These are phyloP conservation scores for Xyrichtys novacula DNA, from an alignment of 2,797 vertebrate genomes.

Conservation along the genomic window DNA sequence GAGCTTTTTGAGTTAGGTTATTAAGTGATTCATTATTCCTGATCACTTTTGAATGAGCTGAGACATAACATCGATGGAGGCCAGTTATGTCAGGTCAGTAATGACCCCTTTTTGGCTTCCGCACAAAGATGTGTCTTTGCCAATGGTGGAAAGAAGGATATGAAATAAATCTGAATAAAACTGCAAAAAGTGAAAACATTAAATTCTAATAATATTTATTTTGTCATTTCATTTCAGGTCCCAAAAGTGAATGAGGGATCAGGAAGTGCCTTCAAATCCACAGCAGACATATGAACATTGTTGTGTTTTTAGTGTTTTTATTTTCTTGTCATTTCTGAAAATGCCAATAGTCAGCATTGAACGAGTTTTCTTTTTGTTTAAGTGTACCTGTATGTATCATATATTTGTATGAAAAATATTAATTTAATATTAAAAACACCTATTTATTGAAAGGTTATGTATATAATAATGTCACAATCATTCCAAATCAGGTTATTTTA, in stretches of 20 bases:
- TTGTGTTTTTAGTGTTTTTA: conserved; percentile 68
- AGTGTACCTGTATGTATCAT: conserved; percentile 55
- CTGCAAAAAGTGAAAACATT: conserved; percentile 5
- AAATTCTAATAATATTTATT: conserved; percentile 3
- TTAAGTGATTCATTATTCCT: conserved; percentile 65
- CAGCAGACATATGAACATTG: conserved; percentile 72
- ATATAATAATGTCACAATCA: conserved; percentile 75
- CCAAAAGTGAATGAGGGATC: conserved; percentile 73
- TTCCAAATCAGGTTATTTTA: conserved; percentile 64
- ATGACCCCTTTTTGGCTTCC: conserved; percentile 48
- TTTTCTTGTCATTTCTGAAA: conserved; percentile 65
- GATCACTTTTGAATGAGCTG: conserved; percentile 43
- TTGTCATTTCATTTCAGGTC: conserved; percentile 67
- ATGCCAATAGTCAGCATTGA: conserved; percentile 60
- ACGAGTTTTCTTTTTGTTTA: conserved; percentile 65
- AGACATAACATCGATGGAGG: conserved; percentile 28
- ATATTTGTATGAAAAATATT: conserved; percentile 72
- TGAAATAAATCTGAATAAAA: conserved; percentile 15
- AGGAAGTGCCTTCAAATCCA: conserved; percentile 87
- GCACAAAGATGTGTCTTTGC: conserved; percentile 21
- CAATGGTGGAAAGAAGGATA: background rate
- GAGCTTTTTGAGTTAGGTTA: conserved; percentile 24
- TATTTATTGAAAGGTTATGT: conserved; percentile 85
- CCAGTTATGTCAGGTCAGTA: conserved; percentile 31
- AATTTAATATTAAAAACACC: conserved; percentile 78